Conservation (phyloP, 1,140 invertebrate genomes). For the Notospermus geniculatus region DNA sequence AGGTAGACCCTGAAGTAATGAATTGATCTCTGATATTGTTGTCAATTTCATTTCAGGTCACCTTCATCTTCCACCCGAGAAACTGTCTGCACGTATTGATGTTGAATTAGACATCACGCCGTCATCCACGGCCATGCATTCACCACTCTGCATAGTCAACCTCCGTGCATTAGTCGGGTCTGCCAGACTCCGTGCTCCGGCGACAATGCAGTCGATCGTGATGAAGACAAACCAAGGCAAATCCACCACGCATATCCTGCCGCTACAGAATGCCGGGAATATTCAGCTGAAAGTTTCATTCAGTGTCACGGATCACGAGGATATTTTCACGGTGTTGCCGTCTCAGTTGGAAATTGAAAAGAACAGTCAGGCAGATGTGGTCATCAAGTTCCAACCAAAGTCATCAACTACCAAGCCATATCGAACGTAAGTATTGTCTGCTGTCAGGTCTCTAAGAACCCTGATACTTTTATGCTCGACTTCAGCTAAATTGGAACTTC, state of each 20-base stretch:
- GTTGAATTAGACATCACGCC: slow-evolving; percentile 5
- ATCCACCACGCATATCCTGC: background rate
- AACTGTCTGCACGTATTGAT: background rate
- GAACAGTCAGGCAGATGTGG: slow-evolving; percentile 12
- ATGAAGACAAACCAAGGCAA: background rate
- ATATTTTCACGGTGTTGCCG: slow-evolving; percentile 24
- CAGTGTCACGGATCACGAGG: slow-evolving; percentile 15
- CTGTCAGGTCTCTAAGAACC: too few species aligned
- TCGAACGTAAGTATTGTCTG: too few species aligned
- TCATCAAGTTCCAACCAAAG: slow-evolving; percentile 20
- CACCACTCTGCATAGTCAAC: background rate
- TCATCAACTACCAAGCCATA: too few species aligned
- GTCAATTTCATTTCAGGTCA: too few species aligned
- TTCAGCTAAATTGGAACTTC: too few species aligned
- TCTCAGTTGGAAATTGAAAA: slow-evolving; percentile 22
- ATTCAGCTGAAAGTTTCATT: slow-evolving; percentile 27
- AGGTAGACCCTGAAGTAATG: too few species aligned
- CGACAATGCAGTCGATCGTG: background rate
- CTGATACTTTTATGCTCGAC: too few species aligned
- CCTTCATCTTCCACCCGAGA: too few species aligned
- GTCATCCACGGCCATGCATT: background rate
- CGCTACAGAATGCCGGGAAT: slow-evolving; percentile 28
- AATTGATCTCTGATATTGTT: too few species aligned
- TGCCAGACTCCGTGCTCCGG: background rate
- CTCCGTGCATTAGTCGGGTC: slow-evolving; percentile 4